These are phyloP conservation scores for Thymallus thymallus DNA, from an alignment of 2,113 vertebrate genomes.

Conservation along the genomic window DNA sequence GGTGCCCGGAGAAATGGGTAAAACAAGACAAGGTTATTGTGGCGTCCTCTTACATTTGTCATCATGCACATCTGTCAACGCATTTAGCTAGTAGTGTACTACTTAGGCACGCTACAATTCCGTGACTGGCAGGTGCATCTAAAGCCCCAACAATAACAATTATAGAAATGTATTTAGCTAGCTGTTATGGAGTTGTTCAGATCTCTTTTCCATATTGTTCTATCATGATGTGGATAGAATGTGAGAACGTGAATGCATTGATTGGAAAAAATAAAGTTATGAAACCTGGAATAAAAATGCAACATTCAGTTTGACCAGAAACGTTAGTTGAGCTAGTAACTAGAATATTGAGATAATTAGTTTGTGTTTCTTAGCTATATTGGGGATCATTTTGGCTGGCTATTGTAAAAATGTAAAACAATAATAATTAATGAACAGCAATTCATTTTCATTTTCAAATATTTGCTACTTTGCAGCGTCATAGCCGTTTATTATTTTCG, in stretches of 20 bases:
- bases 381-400: background rate
- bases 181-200: no score
- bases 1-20: constrained; percentile 80
- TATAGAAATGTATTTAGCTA: background rate
- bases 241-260: no score
- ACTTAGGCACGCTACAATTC: no score
- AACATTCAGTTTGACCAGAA: no score
- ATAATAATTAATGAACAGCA: background rate
- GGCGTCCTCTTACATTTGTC: constrained; percentile 55
- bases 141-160: background rate
- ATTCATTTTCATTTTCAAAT: constrained; percentile 27
- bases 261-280: background rate
- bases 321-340: background rate
- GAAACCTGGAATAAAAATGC: background rate
- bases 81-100: background rate
- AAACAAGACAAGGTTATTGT: constrained; percentile 73
- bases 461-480: background rate
- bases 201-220: no score
- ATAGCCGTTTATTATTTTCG: background rate
- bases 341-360: no score
- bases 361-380: background rate
- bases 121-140: background rate
- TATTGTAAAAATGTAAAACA: no score
- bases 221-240: no score
- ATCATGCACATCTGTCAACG: constrained; percentile 14